phyloP scores from a whole-genome alignment of 2,888 invertebrate genomes.

The Drosophila nigricruria region DNA sequence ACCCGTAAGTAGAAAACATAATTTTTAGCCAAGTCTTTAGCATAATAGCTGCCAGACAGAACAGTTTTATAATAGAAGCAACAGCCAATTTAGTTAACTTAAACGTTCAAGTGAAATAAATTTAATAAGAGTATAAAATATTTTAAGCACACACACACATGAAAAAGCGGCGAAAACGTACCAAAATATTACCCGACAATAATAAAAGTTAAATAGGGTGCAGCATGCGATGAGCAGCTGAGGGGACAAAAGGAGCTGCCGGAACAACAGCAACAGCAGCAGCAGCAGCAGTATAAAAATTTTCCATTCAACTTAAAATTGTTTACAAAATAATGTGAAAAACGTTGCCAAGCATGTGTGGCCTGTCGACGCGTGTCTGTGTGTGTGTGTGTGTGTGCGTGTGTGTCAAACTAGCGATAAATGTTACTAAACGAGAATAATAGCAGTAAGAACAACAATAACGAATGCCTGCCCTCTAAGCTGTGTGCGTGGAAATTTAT shows the following conservation, averaged over 20 bases:
- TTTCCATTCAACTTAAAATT: constrained; percentile 80
- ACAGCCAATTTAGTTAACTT: not conserved
- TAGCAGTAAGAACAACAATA: constrained; percentile 48
- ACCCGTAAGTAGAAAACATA: not conserved
- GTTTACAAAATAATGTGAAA: constrained; percentile 81
- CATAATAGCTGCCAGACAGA: not conserved
- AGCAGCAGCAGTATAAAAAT: constrained; percentile 69
- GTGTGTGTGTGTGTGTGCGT: constrained; percentile 23
- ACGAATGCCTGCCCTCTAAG: constrained; percentile 33
- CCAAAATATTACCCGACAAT: constrained; percentile 44
- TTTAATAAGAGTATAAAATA: constrained; percentile 59
- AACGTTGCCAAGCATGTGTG: constrained; percentile 78
- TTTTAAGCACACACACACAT: constrained; percentile 31
- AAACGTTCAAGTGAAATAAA: constrained; percentile 51
- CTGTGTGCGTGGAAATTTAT: constrained; percentile 52
- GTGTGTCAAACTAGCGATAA: constrained; percentile 77
- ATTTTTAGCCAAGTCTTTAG: not conserved
- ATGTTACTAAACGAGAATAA: constrained; percentile 75
- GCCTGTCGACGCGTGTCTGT: constrained; percentile 40
- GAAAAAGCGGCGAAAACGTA: constrained; percentile 27
- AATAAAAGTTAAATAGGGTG: constrained; percentile 77
- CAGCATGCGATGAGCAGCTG: constrained; percentile 64
- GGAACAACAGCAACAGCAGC: constrained; percentile 12
- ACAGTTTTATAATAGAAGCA: not conserved
- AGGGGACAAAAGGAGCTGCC: constrained; percentile 12